Base-by-base conservation (phyloP, 2,888 invertebrate genomes). In the Nemotelus nigrinus region DNA sequence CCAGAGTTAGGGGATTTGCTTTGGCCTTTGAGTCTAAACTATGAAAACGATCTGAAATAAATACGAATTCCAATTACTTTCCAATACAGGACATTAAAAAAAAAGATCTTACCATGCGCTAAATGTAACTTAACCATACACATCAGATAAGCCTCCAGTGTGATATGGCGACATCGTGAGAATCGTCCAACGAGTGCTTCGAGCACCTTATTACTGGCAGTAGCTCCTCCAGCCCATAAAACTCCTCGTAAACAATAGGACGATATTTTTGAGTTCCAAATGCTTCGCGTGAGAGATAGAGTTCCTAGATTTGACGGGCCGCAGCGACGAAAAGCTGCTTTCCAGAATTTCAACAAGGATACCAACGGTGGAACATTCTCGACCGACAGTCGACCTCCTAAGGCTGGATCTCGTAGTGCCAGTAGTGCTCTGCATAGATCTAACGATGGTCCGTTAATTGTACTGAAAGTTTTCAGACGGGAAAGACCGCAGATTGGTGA, bases 151-250 rank as follows among this genome's bases (percentile, higher is more conserved):
- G 89, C 89, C 83, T 92, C 92, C 2, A 90, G 89, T 2, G 90
- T 88, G 25, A 82, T 81, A 64, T 80, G 79, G 63, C 77, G 78
- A 58, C 78, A 77, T 25, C 90, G 90, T 80, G 92, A 90, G 87
- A 91, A 93, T 80, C 93, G 87, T 81, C 92, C 87, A 80, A 93
- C 91, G 77, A 93, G 87, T 83, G 92, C 91, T 88, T 93, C 93
- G 81, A 93, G 89, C 74, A 93, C 93, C 88, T 93, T 94, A 87
- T 92, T 93, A 86, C 92, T 92, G 79, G 93, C 93, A 81, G 89
- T 90, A 82, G 90, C 89, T 43, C 92, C 90, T 53, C 93, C 92
- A 84, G 93, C 92, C 91, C 92, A 89, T 80, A 93, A 86, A 81
- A 91, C 89, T 80, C 90, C 90, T 85, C 90, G 87, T 83, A 92